Conservation (phyloP, 2,797 vertebrate genomes). For the Cirrhinus molitorella region DNA sequence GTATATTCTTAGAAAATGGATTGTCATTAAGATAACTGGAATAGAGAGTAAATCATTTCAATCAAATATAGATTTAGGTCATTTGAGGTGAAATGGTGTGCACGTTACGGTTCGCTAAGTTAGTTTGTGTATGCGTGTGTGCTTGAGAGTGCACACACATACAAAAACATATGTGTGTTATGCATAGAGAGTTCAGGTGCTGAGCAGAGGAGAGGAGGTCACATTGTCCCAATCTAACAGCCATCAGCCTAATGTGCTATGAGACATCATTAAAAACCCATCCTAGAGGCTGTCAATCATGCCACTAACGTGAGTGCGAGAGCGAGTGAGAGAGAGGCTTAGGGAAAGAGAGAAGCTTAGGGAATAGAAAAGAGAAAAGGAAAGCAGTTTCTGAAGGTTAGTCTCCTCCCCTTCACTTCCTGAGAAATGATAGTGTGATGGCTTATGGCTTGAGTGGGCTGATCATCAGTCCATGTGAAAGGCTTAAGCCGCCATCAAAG, state of each 20-base stretch:
- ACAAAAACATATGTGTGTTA: conserved; percentile 31
- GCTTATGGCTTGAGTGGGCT: conserved; percentile 35
- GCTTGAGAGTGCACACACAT: background rate
- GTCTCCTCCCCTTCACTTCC: conserved; percentile 32
- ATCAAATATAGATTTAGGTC: background rate
- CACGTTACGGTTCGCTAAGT: background rate
- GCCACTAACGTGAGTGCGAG: conserved; percentile 28
- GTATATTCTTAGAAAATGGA: background rate
- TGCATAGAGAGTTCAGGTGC: conserved; percentile 20
- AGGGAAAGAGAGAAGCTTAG: conserved; percentile 12
- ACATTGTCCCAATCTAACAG: conserved; percentile 60
- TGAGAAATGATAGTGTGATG: conserved; percentile 38
- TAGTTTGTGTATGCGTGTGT: background rate
- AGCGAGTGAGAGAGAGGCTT: background rate
- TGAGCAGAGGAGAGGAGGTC: conserved; percentile 51
- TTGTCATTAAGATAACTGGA: background rate
- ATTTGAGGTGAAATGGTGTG: conserved; percentile 11
- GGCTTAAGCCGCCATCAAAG: conserved; percentile 41
- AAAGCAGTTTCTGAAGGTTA: conserved; percentile 45
- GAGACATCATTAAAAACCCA: conserved; percentile 65
- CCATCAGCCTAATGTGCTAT: conserved; percentile 64
- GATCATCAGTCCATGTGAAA: conserved; percentile 38
- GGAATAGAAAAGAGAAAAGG: conserved; percentile 43
- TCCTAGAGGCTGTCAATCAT: conserved; percentile 60
- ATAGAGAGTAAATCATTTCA: conserved; percentile 20